Base-by-base conservation (phyloP, 2,888 invertebrate species). In the Allacma fusca region DNA sequence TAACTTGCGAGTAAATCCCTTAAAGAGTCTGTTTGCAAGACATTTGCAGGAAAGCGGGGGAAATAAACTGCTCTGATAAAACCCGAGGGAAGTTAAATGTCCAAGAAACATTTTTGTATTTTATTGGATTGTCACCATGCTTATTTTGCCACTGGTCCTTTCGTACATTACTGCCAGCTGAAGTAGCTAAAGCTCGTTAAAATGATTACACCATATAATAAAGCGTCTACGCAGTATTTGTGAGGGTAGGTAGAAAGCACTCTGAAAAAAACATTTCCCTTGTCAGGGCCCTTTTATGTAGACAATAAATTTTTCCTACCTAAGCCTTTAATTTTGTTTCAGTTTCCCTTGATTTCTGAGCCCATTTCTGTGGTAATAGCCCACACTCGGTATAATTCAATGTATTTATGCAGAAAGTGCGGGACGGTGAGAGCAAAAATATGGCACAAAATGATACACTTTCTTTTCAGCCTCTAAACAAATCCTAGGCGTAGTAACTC, bases 231-330 rank as follows among this genome's bases (percentile, higher is more conserved):
- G 16, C 16, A 50, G 16, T 16, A 50, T 50, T 5, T 34, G 34
- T 34, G 9, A 34, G 50, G n/a, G n/a, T 16, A 4, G 50, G n/a
- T 1, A 16, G 16, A 19, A n/a, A 50, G 50, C 50, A n/a, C n/a
- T 50, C n/a, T 40, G 40, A 5, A 40, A 50, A 13, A n/a, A 2
- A 5, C n/a, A 19, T 12, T 16, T 50, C 16, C n/a, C 5, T 50
- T 16, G n/a, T 50, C 2, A 50, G 16, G n/a, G 2, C 19, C 5
- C 16, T 50, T 50, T 50, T 50, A 50, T 50, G 50, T 50, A 16
- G 50, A 16, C 50, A 50, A 50, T 50, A 50, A 50, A 50, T 50
- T 50, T 50, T n/a, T 50, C 2, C 50, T 50, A 50, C n/a, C 50
- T 50, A 50, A 50, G 16, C 50, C 50, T 50, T 50, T 50, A 50